phyloP scores from a whole-genome alignment of 2,113 vertebrate species.

The Pelecanus crispus region DNA sequence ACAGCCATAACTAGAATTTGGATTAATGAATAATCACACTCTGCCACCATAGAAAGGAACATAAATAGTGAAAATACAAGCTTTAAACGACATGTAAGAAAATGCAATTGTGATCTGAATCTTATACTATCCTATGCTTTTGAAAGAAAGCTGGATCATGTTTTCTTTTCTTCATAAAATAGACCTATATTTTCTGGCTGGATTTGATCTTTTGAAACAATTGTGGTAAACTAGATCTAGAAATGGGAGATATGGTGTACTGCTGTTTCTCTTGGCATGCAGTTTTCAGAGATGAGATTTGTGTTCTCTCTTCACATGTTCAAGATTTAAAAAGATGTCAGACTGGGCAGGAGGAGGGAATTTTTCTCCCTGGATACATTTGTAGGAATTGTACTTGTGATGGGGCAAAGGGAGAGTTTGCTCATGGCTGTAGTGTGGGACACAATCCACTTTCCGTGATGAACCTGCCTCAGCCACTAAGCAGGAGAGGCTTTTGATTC shows the following conservation, averaged over 20 bases:
- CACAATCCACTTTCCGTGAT: not conserved
- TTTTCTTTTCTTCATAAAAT: not conserved
- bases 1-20: not conserved
- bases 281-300: not conserved
- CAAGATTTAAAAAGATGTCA: not conserved
- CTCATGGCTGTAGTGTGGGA: not conserved
- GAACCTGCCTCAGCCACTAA: not conserved
- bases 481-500: not conserved
- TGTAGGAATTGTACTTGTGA: rapidly evolving
- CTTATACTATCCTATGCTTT: not conserved
- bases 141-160: not conserved
- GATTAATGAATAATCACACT: not conserved
- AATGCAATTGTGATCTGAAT: not conserved
- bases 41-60: not conserved
- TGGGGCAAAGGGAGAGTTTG: not conserved
- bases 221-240: not conserved
- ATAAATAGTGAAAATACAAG: not conserved
- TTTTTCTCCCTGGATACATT: not conserved
- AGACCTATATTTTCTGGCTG: not conserved
- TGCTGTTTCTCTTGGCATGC: not conserved
- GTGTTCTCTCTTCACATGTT: not conserved
- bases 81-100: not conserved
- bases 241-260: not conserved
- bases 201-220: not conserved
- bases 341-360: not conserved